Evolutionary conservation across 2,797 vertebrate species (phyloP), one percentile per base, ranked within the genome.

Genomic region (Fistularia commersonii): DNA sequence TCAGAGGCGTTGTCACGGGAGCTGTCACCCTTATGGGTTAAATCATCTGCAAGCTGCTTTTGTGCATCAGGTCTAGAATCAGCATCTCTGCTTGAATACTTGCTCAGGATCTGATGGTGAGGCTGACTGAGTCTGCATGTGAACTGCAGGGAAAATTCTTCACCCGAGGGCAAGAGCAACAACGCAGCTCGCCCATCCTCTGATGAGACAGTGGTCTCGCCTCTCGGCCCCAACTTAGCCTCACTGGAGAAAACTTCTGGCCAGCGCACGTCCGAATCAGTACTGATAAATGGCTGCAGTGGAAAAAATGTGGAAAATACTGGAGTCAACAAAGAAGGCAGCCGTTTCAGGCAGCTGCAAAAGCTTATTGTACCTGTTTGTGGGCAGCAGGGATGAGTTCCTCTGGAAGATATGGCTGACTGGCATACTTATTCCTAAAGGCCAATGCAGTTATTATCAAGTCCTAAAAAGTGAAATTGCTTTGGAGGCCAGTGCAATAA

Each of bases 341-440:
- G 31, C 11, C 11, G 8, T 33, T 1, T 32, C n/a, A 6, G 8
- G 15, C 31, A 11, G 38, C 11, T 6, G 1, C 12, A 47, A 31
- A n/a, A 33, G 12, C 12, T 42, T 32, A 10, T 38, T 11, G 32
- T 75, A 96, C 95, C 88, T 83, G 82, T 73, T 79, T 94, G 33
- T 77, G 79, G 45, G 85, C 83, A 31, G 71, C 47, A 47, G 90
- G 69, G 64, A 94, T 76, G 32, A 97, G 48, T 32, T 68, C 85
- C 11, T 89, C 81, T 32, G 94, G 92, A 11, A 98, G 81, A 79
- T 93, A 98, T 0, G 92, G 93, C 8, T 37, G 81, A 32, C 63
- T 54, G 11, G 91, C 90, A 74, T 91, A 93, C 38, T 74, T 84
- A 59, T 98, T 98, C 57, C 95, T 91, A 70, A 98, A 98, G 45